Percentiles rank a stretch among this genome's conserved stretches.
Conservation (phyloP, 2,113 vertebrate genomes). For the Ageneiosus marmoratus region DNA sequence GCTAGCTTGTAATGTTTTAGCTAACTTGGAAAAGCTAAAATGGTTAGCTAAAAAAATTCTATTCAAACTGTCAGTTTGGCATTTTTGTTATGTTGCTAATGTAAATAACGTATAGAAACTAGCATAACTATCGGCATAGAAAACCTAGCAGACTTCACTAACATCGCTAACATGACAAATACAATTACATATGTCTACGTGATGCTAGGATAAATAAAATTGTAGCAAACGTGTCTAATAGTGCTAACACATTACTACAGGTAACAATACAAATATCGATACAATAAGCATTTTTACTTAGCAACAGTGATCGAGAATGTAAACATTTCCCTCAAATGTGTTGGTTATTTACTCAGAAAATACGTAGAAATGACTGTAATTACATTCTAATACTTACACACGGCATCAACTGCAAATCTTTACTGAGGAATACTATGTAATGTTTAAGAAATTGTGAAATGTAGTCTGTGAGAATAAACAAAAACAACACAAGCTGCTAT, state of each 20-base stretch:
- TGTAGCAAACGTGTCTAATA: background rate
- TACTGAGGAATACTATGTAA: background rate
- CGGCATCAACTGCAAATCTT: background rate
- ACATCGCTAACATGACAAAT: background rate
- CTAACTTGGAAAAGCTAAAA: too few species aligned
- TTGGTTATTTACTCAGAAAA: background rate
- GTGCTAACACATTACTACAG: background rate
- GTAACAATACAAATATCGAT: background rate
- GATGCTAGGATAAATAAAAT: background rate
- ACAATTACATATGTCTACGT: background rate
- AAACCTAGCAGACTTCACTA: background rate
- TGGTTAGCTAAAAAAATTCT: too few species aligned
- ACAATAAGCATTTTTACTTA: background rate
- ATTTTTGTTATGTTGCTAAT: background rate
- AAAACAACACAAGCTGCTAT: background rate
- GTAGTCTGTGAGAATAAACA: background rate
- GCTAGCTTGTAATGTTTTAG: background rate
- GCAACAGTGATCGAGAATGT: background rate
- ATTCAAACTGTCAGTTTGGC: too few species aligned
- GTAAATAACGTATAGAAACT: background rate
- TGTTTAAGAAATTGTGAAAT: background rate
- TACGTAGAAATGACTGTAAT: background rate
- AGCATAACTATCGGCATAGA: background rate
- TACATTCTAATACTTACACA: background rate
- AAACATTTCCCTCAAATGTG: background rate